Evolutionary conservation across 2,113 vertebrate species (phyloP).

Genomic region (Xiphophorus couchianus): DNA sequence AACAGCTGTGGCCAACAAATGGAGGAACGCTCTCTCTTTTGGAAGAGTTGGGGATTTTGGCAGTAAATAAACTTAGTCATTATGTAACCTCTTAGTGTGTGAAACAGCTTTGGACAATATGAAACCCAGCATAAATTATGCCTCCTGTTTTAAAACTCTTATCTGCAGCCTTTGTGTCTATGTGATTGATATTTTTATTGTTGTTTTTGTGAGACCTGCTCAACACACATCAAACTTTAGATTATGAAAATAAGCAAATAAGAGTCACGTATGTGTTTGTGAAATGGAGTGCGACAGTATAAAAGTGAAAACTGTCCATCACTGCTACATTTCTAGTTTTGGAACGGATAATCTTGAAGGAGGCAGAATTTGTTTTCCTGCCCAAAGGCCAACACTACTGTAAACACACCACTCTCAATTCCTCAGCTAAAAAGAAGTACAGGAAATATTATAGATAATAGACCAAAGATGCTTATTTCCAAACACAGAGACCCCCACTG

Average conservation of each 20-base stretch:
- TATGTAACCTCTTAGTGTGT: slow-evolving; percentile 6
- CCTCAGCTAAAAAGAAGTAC: slow-evolving; percentile 21
- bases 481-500: slow-evolving; percentile 21
- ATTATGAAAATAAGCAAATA: neutral
- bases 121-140: neutral
- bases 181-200: neutral
- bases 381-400: slow-evolving; percentile 28
- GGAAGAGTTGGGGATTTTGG: neutral
- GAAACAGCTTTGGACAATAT: neutral
- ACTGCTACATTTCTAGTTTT: slow-evolving; percentile 40
- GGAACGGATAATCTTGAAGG: slow-evolving; percentile 36
- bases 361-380: slow-evolving; percentile 27
- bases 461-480: slow-evolving; percentile 45
- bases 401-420: slow-evolving; percentile 66
- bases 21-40: neutral
- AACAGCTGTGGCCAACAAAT: too few relatives aligned
- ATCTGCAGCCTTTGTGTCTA: neutral
- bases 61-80: slow-evolving; percentile 11
- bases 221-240: neutral
- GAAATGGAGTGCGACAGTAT: slow-evolving; percentile 24
- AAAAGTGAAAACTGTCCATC: neutral
- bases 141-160: neutral
- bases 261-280: slow-evolving; percentile 14
- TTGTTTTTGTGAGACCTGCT: neutral
- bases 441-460: slow-evolving; percentile 36